Percentiles rank a stretch among this genome's conserved stretches.
Conservation (phyloP, 1,140 invertebrate species). For the Rhynchophorus ferrugineus region DNA sequence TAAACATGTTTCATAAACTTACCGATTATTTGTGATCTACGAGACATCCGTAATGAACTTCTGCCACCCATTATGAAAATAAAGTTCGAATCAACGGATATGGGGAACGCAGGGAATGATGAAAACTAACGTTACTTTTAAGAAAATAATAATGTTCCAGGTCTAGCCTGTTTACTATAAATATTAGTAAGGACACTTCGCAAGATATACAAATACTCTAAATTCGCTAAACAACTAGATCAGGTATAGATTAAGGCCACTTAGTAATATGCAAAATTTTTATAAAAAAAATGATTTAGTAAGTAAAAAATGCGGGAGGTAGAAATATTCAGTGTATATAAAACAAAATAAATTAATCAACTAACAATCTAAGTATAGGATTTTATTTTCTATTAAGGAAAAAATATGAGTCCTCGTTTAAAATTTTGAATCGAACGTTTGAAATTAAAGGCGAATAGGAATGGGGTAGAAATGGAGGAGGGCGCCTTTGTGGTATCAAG, state of each 20-base stretch:
- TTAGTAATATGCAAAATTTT: slow-evolving; percentile 18
- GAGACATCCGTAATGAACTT: slow-evolving; percentile 11
- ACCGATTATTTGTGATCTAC: slow-evolving; percentile 17
- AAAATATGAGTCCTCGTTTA: too few relatives aligned
- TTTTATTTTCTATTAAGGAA: neutral
- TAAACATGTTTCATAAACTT: too few relatives aligned
- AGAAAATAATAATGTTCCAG: slow-evolving; percentile 13
- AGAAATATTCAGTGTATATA: slow-evolving; percentile 15
- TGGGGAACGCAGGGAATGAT: slow-evolving; percentile 1
- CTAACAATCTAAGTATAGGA: neutral
- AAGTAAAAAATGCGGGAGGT: slow-evolving; percentile 18
- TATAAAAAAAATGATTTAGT: slow-evolving; percentile 10
- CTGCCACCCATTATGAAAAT: slow-evolving; percentile 14
- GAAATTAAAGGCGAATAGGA: slow-evolving; percentile 5
- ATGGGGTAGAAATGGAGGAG: slow-evolving; percentile 25
- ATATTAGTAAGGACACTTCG: slow-evolving; percentile 21
- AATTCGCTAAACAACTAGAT: slow-evolving; percentile 12
- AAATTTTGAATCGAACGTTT: too few relatives aligned
- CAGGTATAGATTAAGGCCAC: slow-evolving; percentile 32
- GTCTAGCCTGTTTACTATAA: too few relatives aligned
- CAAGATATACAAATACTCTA: slow-evolving; percentile 5
- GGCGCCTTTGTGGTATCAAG: slow-evolving; percentile 22
- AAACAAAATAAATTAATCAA: slow-evolving; percentile 7
- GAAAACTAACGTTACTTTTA: slow-evolving; percentile 3
- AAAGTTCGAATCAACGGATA: neutral